phyloP scores from a whole-genome alignment of 2,113 vertebrate species.

The Cheilinus undulatus region DNA sequence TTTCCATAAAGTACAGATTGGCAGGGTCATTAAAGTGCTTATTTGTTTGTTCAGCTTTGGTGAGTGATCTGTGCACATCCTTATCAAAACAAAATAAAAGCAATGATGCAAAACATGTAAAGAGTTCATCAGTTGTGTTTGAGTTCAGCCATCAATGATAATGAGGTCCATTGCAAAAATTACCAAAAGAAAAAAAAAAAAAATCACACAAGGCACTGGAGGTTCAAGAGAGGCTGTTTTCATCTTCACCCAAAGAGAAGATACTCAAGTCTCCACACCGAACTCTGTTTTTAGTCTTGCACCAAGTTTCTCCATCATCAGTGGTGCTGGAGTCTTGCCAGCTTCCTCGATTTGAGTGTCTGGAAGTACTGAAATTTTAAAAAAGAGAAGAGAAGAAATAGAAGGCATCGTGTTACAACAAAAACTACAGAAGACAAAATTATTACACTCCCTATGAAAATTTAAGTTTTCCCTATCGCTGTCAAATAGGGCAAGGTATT shows the following conservation, averaged over 20 bases:
- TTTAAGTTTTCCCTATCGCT: no score
- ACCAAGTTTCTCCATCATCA: conserved; percentile 42
- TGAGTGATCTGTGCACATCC: conserved; percentile 32
- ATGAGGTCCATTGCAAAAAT: background rate
- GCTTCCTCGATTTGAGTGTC: conserved; percentile 65
- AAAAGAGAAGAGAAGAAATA: background rate
- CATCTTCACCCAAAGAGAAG: conserved; percentile 73
- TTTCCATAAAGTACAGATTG: conserved; percentile 23
- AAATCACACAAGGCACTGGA: conserved; percentile 48
- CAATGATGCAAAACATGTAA: background rate
- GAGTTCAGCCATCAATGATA: conserved; percentile 7
- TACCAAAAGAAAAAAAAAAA: background rate
- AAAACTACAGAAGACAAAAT: background rate
- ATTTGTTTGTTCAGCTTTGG: conserved; percentile 52
- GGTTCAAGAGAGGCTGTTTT: conserved; percentile 68
- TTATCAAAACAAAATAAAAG: conserved; percentile 3
- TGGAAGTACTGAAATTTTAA: conserved; percentile 64
- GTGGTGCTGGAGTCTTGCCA: conserved; percentile 66
- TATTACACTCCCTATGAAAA: no score
- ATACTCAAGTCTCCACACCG: conserved; percentile 68
- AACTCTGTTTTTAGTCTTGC: conserved; percentile 61
- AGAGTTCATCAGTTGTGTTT: conserved; percentile 12
- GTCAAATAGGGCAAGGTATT: no score
- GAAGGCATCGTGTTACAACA: no score
- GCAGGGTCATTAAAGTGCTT: conserved; percentile 73